These are phyloP conservation scores for Yponomeuta sedellus DNA, from an alignment of 2,888 invertebrate genomes.

Conservation along the genomic window DNA sequence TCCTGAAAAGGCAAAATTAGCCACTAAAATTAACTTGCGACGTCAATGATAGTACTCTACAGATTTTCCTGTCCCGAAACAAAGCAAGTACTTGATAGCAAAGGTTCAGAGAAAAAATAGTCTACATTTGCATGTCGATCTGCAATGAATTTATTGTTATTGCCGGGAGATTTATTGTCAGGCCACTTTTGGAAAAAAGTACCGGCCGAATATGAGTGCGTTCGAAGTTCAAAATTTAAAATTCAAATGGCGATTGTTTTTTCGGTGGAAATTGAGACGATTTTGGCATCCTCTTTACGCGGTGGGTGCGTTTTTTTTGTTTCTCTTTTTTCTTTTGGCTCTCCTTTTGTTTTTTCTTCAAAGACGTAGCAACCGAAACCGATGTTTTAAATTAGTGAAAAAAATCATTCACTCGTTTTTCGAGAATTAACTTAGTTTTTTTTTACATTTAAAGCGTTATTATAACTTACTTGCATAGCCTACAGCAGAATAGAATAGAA, in stretches of 20 bases:
- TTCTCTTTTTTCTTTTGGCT: constrained; percentile 29
- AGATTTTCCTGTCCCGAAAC: constrained; percentile 35
- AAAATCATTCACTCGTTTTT: too few species aligned
- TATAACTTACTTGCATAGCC: too few species aligned
- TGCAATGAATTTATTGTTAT: constrained; percentile 76
- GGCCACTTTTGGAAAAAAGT: constrained; percentile 62
- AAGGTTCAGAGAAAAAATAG: constrained; percentile 61
- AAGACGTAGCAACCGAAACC: neutral
- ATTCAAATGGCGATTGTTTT: constrained; percentile 71
- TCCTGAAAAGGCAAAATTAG: too few species aligned
- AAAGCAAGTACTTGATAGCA: constrained; percentile 41
- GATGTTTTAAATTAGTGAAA: too few species aligned
- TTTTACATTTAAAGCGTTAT: too few species aligned
- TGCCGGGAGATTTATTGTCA: constrained; percentile 68
- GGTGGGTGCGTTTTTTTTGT: constrained; percentile 52
- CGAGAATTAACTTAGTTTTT: too few species aligned
- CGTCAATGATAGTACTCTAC: constrained; percentile 31
- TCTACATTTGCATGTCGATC: constrained; percentile 74
- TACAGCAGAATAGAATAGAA: too few species aligned
- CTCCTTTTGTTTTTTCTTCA: constrained; percentile 21
- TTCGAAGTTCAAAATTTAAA: constrained; percentile 61
- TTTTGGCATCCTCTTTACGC: constrained; percentile 65
- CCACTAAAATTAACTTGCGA: neutral
- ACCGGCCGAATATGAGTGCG: constrained; percentile 61
- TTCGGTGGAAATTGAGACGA: constrained; percentile 69